Evolutionary conservation across 2,797 vertebrate species (phyloP), one percentile per base, ranked within the genome.

Genomic region (Malurus splendens): DNA sequence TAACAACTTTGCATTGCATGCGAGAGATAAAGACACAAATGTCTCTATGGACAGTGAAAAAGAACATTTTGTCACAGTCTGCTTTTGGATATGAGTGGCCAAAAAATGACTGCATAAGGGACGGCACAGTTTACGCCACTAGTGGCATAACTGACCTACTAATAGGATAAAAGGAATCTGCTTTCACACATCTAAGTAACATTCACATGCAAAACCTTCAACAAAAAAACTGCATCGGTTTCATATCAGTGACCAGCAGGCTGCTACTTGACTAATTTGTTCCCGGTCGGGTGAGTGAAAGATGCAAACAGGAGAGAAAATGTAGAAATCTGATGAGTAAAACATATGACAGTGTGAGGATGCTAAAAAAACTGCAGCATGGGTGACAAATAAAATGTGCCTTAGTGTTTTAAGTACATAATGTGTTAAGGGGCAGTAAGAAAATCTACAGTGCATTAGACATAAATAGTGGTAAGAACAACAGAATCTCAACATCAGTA

Each of bases 51-150:
- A 44, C 27, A 42, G 48, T 11, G 23, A 88, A 71, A 91, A 89
- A 74, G 82, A 85, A 70, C 61, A 6, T 71, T 77, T 74, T 94
- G 87, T 90, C 47, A 83, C 1, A 41, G 64, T 39, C 90, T 76
- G 83, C 81, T 74, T 89, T 60, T 64, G 45, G 42, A 47, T 74
- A 65, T 32, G 89, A 93, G 84, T 17, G 50, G 65, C 30, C 19
- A 59, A 57, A 60, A 71, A 85, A 78, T 18, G 18, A 65, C 32
- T 90, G 76, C 75, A 19, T 82, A 90, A 85, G 50, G 11, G 42
- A 57, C 79, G 13, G 44, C 70, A 87, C 59, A 78, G 48, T 75
- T 92, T 36, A 65, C 33, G 55, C 55, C 59, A 38, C 0, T 18
- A 51, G 55, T 30, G 27, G 59, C 33, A 22, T 33, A 87, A 59